Base-by-base conservation (phyloP, 2,113 vertebrate species). In the Protomyctophum bolini region DNA sequence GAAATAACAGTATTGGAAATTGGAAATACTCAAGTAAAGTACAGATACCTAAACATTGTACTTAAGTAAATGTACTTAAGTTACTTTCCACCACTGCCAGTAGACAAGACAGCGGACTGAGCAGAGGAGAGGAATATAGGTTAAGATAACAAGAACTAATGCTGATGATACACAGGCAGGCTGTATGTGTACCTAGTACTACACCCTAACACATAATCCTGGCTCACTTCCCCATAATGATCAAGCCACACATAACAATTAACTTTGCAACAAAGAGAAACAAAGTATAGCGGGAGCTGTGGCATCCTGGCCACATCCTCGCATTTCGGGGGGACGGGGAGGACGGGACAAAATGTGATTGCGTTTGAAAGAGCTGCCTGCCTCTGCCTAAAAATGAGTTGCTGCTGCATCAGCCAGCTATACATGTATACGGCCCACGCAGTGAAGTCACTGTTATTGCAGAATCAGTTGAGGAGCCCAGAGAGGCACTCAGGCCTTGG, bases 361-460 rank as follows among this genome's bases (percentile, higher is more conserved):
- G 57, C 21, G 14, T 64, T 76, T 59, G 50, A 76, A 78, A 68
- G 14, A 63, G 33, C 33, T 41, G 33, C 33, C 70, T 78, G 47
- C 56, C 69, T 66, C 64, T 15, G 60, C 7, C 6, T 65, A 72
- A 41, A 41, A 41, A 63, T 49, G 12, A 57, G 50, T 51, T 28
- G 7, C 76, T 33, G 68, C 5, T 21, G 21, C 21, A 21, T 21
- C 21, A 21, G 21, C 21, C 21, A 21, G 21, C 21, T 21, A 21
- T 21, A 21, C 21, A 21, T 21, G 21, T 21, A 9, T n/a, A n/a
- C n/a, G 33, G 51, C 41, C n/a, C 58, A 63, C 45, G 12, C 14
- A 45, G 66, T 83, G 83, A 83, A 79, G 77, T 76, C 66, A 74
- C 66, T 83, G 78, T 79, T 81, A 79, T 81, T 76, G 70, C 63